Percentiles rank a stretch among this genome's conserved stretches.
Evolutionary conservation across 2,888 invertebrate genomes (phyloP).

Genomic region (Athalia circularis): DNA sequence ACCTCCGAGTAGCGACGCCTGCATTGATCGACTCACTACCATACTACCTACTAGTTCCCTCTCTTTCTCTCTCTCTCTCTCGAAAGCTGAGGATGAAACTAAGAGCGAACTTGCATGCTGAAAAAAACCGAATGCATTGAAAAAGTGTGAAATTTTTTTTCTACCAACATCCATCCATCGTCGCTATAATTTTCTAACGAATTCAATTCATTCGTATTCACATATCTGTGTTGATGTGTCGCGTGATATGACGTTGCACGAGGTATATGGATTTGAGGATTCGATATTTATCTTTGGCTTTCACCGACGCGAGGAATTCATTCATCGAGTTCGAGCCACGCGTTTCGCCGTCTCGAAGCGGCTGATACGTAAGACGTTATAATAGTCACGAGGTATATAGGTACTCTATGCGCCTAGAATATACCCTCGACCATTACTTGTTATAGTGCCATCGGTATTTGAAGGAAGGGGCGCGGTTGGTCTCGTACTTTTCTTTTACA

Average conservation of each 20-base stretch:
- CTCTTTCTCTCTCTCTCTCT: neutral
- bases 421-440: no score
- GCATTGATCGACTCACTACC: slow-evolving; percentile 72
- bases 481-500: no score
- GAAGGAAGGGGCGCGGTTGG: no score
- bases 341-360: neutral
- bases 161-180: no score
- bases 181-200: no score
- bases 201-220: neutral
- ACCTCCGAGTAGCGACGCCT: slow-evolving; percentile 73
- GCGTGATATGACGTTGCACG: no score
- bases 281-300: neutral
- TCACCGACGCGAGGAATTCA: neutral
- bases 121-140: no score
- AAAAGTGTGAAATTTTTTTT: no score
- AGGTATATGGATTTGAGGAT: neutral
- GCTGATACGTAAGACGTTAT: no score
- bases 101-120: neutral
- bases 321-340: slow-evolving; percentile 7
- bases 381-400: no score
- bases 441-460: no score
- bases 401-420: no score
- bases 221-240: neutral
- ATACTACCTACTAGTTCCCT: slow-evolving; percentile 24
- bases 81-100: neutral